Evolutionary conservation across 2,113 vertebrate genomes (phyloP).

Genomic region (Orthonyx spaldingii): DNA sequence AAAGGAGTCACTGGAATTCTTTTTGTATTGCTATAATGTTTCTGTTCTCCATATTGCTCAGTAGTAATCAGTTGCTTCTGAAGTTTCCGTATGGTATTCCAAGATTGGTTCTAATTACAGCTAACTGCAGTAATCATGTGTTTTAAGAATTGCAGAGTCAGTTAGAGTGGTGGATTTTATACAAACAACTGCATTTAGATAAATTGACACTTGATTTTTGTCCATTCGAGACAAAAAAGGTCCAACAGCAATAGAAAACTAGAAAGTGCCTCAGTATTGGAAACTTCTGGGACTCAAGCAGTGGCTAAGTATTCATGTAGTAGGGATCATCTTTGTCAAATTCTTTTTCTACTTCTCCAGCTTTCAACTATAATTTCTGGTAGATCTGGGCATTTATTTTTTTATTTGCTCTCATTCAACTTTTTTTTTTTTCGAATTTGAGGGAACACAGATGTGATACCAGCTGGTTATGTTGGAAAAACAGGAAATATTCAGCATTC

Average conservation of each 20-base stretch:
- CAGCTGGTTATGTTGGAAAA: neutral
- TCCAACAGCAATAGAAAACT: neutral
- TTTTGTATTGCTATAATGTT: neutral
- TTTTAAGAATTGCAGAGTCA: neutral
- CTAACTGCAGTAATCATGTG: neutral
- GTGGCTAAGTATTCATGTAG: neutral
- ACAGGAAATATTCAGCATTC: neutral
- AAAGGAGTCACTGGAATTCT: neutral
- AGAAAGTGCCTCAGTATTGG: neutral
- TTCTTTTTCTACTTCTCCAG: neutral
- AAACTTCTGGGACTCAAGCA: neutral
- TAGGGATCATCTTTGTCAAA: neutral
- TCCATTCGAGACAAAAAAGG: neutral
- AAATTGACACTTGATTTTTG: neutral
- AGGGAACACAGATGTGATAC: neutral
- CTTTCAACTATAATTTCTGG: neutral
- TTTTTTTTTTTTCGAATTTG: neutral
- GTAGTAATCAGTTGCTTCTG: neutral
- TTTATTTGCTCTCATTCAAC: neutral
- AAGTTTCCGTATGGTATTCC: neutral
- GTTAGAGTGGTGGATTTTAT: neutral
- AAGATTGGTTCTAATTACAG: neutral
- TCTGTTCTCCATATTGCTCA: neutral
- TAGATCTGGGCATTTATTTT: neutral
- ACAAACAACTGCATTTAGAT: neutral